Evolutionary conservation across 2,797 vertebrate genomes (phyloP), one percentile per base, ranked within the genome.

Genomic region (Crax fasciolata): DNA sequence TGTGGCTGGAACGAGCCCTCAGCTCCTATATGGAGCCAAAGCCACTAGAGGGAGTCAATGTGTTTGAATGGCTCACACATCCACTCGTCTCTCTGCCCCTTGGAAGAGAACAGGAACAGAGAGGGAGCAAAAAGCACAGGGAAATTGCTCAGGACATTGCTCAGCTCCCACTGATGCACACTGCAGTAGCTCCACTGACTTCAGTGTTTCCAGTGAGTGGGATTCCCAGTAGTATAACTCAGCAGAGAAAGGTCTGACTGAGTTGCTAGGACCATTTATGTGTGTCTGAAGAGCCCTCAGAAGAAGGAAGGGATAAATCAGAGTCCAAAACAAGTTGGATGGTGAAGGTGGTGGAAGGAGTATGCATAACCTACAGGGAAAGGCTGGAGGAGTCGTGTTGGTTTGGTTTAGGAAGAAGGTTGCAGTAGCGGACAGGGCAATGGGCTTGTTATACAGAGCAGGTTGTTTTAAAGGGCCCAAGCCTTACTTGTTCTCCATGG

Each of bases 1-100:
- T 10, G 49, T 30, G 39, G 35, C 55, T 67, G 85, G 32, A 80
- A 21, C 0, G 11, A 95, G 28, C 84, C 94, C 65, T 38, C 16
- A 32, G 11, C 35, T 92, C 68, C 86, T n/a, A 74, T 93, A 93
- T 35, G 90, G 84, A 92, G 24, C 13, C 81, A 80, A 44, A 93
- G 78, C 96, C 94, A 80, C 96, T 96, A 96, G 96, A 97, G 95
- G 96, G 96, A 97, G 96, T 94, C 86, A 65, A 93, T 88, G 94
- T 91, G 86, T 96, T 97, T 91, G 90, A 27, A 1, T 27, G 90
- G 81, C 49, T 93, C 86, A 38, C 84, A 55, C 78, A 41, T 89
- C 88, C 84, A 80, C 88, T 94, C 92, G 80, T 89, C 74, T 6
- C n/a, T 90, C 80, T 88, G n/a, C 79, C 38, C 35, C 43, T 86